Base-by-base conservation (phyloP, 2,888 invertebrate genomes). In the Coecobrya sp. region DNA sequence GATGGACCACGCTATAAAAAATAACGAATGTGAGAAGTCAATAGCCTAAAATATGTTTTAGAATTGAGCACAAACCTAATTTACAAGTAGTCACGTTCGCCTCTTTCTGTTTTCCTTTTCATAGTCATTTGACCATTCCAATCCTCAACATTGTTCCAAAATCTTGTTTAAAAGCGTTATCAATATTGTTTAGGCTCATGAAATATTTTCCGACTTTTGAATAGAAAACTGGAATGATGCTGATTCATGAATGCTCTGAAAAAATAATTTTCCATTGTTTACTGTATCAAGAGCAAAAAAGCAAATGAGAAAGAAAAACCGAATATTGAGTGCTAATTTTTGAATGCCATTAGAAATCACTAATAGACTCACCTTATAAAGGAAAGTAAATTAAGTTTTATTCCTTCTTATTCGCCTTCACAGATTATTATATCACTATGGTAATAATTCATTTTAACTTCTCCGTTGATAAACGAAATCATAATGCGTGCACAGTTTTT, bases 261-360 rank as follows among this genome's bases (percentile, higher is more conserved):
- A n/a, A 7, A 22, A 59, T 59, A 59, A 59, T 59, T 59, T 59
- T 59, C n/a, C 22, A 59, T 59, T 59, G 59, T 59, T 59, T 59
- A 11, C 11, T 19, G 13, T 19, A 59, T 19, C 22, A 8, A 22
- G 59, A 19, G 19, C 59, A 59, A 59, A 59, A n/a, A 59, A 59
- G 7, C 19, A 1, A 8, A 5, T 5, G n/a, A 11, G 5, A 59
- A 7, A 59, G 13, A 55, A n/a, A 59, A n/a, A 1, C 1, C 19
- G 59, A 36, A 7, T 7, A 36, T 1, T 19, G 59, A 59, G 59
- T 59, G 19, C 8, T 19, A 59, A 22, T 4, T 59, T 59, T 59
- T 22, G 59, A 2, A 19, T 19, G 5, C 4, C 59, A 59, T 13
- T 59, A n/a, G n/a, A n/a, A n/a, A n/a, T n/a, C n/a, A 7, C n/a